Evolutionary conservation across 2,888 invertebrate species (phyloP), one percentile per base, ranked within the genome.

Genomic region (Melangyna quadrimaculata): DNA sequence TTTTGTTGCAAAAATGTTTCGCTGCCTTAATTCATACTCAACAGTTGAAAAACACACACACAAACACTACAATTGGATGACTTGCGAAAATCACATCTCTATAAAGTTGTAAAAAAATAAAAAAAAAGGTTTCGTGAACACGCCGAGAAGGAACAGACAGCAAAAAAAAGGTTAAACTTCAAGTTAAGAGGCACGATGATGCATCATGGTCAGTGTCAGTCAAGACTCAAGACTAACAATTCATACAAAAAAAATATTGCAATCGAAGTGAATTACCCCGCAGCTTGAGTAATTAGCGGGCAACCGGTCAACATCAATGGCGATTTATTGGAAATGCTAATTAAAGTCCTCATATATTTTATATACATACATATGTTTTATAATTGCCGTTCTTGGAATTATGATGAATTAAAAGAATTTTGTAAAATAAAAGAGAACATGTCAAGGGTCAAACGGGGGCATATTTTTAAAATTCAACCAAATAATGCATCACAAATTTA

Each of bases 251-350:
- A 37, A 55, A 48, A 67, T 29, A 55, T 32, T 79, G 84, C 75
- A 84, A 72, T 84, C 71, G 67, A 75, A 51, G 77, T 77, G 86
- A 70, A 78, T 81, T 86, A 81, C 72, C 81, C 86, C 78, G 73
- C 86, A 81, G 86, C 73, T 86, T 70, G 51, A 81, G 86, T 81
- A 86, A 86, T 86, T 86, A 86, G 77, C 80, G 43, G 61, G 17
- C 80, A 77, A 78, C 73, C 43, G 78, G 71, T 57, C 51, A 79
- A 72, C 79, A 72, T 79, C 75, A 79, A 81, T 77, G 71, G 86
- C 86, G 86, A 81, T 81, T 86, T 86, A 86, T 86, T 86, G 86
- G 81, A 81, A 86, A 81, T 86, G 86, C 81, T 86, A 86, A 86
- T 86, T 86, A 86, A 86, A 81, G 86, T 81, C 77, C 79, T 75